These are phyloP conservation scores for Diplolepis rosae DNA, from an alignment of 2,888 invertebrate species.

Conservation along the genomic window DNA sequence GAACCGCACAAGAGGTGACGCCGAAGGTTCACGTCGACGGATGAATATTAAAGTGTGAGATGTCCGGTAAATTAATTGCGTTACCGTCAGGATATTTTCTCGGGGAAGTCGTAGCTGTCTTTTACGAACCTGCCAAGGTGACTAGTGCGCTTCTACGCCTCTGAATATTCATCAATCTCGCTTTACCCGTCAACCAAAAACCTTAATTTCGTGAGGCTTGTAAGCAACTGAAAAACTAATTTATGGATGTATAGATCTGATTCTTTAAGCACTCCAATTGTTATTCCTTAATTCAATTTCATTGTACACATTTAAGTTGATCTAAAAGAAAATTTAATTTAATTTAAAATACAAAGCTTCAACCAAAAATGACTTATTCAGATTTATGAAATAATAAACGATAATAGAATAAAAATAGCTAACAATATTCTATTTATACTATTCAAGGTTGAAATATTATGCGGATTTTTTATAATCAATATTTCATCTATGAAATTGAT, in stretches of 20 bases:
- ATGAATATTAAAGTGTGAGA: slow-evolving; percentile 69
- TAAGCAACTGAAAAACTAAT: slow-evolving; percentile 50
- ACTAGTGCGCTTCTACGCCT: slow-evolving; percentile 51
- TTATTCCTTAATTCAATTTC: too few relatives aligned
- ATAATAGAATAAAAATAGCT: too few relatives aligned
- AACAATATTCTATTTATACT: too few relatives aligned
- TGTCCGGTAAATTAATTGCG: slow-evolving; percentile 67
- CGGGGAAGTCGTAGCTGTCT: slow-evolving; percentile 38
- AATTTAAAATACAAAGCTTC: too few relatives aligned
- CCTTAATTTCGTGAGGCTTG: slow-evolving; percentile 49
- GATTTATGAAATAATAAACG: too few relatives aligned
- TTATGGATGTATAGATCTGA: slow-evolving; percentile 12
- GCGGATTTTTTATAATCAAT: too few relatives aligned
- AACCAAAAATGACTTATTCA: too few relatives aligned
- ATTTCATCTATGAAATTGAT: too few relatives aligned
- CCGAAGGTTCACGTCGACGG: slow-evolving; percentile 49
- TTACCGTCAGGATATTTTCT: slow-evolving; percentile 65
- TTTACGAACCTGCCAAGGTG: slow-evolving; percentile 42
- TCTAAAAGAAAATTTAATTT: too few relatives aligned
- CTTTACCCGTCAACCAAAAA: slow-evolving; percentile 50
- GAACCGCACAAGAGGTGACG: slow-evolving; percentile 48
- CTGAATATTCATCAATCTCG: slow-evolving; percentile 65
- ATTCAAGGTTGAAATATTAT: too few relatives aligned
- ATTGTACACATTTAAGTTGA: not conserved
- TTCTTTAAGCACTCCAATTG: too few relatives aligned